These are phyloP conservation scores for Myotis vivesi DNA, from an alignment of 2,797 vertebrate genomes.

Conservation along the genomic window DNA sequence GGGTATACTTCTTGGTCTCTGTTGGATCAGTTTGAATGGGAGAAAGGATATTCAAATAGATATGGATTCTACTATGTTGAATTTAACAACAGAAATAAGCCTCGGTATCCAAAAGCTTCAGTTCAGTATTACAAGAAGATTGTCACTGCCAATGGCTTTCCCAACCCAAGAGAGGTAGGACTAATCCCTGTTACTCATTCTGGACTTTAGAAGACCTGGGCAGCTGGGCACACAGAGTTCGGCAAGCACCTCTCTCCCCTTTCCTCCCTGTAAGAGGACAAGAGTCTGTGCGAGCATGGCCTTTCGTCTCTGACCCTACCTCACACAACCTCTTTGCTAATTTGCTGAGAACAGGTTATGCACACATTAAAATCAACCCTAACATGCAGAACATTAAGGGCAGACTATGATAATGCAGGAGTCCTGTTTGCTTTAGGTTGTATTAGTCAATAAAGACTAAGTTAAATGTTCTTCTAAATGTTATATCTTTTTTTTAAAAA, in stretches of 20 bases:
- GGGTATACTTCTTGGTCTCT: constrained; percentile 96
- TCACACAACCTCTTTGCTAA: neutral
- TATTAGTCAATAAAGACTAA: neutral
- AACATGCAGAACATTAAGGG: neutral
- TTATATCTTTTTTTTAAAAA: no score
- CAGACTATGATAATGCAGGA: neutral
- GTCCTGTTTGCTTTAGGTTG: neutral
- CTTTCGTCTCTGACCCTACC: neutral
- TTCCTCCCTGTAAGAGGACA: neutral
- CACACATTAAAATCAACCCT: neutral
- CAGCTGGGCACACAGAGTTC: neutral
- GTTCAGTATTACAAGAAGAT: constrained; percentile 92
- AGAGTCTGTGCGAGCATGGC: neutral
- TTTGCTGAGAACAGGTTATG: neutral
- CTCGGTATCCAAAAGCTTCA: constrained; percentile 94
- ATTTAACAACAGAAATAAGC: constrained; percentile 92
- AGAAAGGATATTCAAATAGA: constrained; percentile 93
- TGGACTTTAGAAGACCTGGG: neutral
- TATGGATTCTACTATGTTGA: constrained; percentile 94
- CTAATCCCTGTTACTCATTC: neutral
- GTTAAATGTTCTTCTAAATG: neutral
- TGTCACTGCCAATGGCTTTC: constrained; percentile 93
- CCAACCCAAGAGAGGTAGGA: constrained; percentile 90
- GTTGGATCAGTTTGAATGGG: constrained; percentile 97
- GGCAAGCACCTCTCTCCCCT: neutral